These are phyloP conservation scores for Malacoctenus gilli DNA, from an alignment of 2,797 vertebrate genomes.

Conservation along the genomic window DNA sequence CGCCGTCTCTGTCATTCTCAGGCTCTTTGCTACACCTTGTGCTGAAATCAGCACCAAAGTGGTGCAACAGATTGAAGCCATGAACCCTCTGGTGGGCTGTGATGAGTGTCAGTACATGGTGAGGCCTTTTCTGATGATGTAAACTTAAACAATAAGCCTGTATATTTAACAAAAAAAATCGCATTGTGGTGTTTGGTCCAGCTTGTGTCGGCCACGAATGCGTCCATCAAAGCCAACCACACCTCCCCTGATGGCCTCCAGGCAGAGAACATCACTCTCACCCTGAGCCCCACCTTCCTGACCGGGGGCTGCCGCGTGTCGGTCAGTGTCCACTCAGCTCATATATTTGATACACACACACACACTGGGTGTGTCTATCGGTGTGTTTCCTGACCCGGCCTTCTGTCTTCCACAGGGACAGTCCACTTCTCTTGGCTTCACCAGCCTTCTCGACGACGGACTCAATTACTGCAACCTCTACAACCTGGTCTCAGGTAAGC, in stretches of 20 bases:
- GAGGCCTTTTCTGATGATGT: neutral
- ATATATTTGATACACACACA: no score
- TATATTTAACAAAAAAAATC: no score
- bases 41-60: slow-evolving; percentile 24
- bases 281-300: slow-evolving; percentile 8
- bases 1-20: neutral
- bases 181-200: slow-evolving; percentile 19
- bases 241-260: slow-evolving; percentile 32
- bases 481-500: slow-evolving; percentile 51
- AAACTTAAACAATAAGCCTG: no score
- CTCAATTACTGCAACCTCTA: slow-evolving; percentile 65
- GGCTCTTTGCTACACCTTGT: slow-evolving; percentile 53
- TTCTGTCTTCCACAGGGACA: slow-evolving; percentile 18
- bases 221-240: slow-evolving; percentile 48
- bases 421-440: slow-evolving; percentile 51
- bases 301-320: slow-evolving; percentile 36
- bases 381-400: neutral
- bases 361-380: neutral
- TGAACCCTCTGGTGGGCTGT: slow-evolving; percentile 8
- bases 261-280: slow-evolving; percentile 42
- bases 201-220: slow-evolving; percentile 34
- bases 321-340: no score
- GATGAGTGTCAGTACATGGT: slow-evolving; percentile 30
- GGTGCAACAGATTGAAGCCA: slow-evolving; percentile 42
- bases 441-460: slow-evolving; percentile 42